Evolutionary conservation across 2,888 invertebrate species (phyloP).

Genomic region (Volucella inanis): DNA sequence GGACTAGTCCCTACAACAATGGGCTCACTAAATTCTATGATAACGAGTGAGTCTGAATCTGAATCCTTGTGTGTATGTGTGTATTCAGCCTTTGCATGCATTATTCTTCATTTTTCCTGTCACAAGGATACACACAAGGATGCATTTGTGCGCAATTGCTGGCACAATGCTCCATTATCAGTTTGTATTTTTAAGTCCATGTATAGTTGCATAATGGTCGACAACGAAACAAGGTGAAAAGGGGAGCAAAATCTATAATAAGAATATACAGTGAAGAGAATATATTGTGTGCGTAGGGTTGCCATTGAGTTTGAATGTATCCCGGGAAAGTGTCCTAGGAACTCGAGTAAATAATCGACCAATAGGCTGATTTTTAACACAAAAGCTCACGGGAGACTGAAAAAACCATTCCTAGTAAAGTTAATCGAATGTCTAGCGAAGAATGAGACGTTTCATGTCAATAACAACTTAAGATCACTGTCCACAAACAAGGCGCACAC

Average conservation of each 20-base stretch:
- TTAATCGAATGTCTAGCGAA: too few species aligned
- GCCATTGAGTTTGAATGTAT: too few species aligned
- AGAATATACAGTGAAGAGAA: conserved; percentile 5
- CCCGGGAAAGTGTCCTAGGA: too few species aligned
- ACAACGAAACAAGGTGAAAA: background rate
- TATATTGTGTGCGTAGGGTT: too few species aligned
- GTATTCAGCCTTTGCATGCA: conserved; percentile 58
- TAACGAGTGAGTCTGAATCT: conserved; percentile 6
- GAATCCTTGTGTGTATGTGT: conserved; percentile 29
- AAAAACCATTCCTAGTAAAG: too few species aligned
- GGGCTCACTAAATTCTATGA: conserved; percentile 47
- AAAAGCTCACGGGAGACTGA: too few species aligned
- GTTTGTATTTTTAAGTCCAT: conserved; percentile 59
- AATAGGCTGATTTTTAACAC: too few species aligned
- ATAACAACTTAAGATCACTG: too few species aligned
- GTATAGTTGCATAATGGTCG: conserved; percentile 43
- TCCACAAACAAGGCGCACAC: too few species aligned
- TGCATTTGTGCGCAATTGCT: conserved; percentile 74
- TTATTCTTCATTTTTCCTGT: background rate
- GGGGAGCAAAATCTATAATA: conserved; percentile 60
- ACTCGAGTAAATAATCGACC: too few species aligned
- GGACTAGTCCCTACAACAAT: conserved; percentile 61
- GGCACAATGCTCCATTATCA: conserved; percentile 68
- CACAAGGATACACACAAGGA: conserved; percentile 24
- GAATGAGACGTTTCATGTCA: too few species aligned